A percentile compares a stretch with the other conserved stretches of the same genome.
Conservation (phyloP, 2,797 vertebrate species). For the Phataginus tricuspis region DNA sequence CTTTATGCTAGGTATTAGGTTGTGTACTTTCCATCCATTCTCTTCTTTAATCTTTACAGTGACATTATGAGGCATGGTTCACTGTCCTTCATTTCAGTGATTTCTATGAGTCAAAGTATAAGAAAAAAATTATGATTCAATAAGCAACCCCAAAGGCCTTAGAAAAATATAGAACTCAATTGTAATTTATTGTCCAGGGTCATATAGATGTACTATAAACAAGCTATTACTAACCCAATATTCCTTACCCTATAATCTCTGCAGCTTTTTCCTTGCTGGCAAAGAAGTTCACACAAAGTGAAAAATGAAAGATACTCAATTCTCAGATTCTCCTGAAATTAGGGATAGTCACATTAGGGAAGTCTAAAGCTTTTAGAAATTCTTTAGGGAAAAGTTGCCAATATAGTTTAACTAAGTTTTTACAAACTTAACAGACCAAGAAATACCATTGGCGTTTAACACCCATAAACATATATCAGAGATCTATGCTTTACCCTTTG, state of each 20-base stretch:
- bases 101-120: background rate
- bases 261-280: background rate
- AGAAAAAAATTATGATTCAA: background rate
- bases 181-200: background rate
- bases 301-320: background rate
- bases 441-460: background rate
- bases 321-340: background rate
- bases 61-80: background rate
- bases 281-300: background rate
- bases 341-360: background rate
- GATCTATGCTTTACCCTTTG: background rate
- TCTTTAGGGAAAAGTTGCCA: background rate
- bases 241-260: background rate
- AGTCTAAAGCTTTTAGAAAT: slow-evolving; percentile 20
- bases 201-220: background rate
- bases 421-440: background rate
- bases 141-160: background rate
- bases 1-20: background rate
- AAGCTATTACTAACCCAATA: background rate
- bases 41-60: background rate
- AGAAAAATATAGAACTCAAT: background rate
- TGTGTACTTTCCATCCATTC: background rate
- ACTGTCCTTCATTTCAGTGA: background rate
- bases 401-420: background rate
- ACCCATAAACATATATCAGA: background rate